Evolutionary conservation across 2,113 vertebrate species (phyloP).

Genomic region (Peromyscus polionotus): DNA sequence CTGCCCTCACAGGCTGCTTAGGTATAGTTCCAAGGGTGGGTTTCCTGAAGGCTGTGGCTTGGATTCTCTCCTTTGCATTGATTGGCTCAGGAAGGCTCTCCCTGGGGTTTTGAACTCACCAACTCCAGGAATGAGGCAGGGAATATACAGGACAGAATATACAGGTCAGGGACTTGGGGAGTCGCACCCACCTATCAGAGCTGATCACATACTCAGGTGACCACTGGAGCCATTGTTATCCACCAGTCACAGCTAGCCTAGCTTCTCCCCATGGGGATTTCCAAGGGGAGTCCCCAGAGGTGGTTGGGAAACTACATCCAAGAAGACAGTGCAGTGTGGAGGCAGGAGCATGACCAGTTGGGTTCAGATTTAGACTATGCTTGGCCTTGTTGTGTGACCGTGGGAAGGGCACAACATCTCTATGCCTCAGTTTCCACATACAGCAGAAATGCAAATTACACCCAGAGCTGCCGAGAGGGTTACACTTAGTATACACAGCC

Average conservation of each 20-base stretch:
- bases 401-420: background rate
- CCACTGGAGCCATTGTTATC: background rate
- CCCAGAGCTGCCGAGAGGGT: background rate
- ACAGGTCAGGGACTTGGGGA: background rate
- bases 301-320: background rate
- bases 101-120: background rate
- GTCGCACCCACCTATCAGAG: fast-evolving
- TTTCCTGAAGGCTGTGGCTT: background rate
- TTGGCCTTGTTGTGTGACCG: background rate
- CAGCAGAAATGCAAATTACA: background rate
- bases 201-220: fast-evolving
- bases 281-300: background rate
- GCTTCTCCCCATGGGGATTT: background rate
- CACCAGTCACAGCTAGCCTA: too few species aligned
- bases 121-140: background rate
- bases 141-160: fast-evolving
- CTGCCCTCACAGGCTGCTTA: background rate
- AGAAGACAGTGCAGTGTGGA: background rate
- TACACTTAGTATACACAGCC: background rate
- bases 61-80: background rate
- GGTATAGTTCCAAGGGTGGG: background rate
- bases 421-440: background rate
- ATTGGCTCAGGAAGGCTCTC: background rate
- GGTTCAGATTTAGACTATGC: background rate
- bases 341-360: background rate